Base-by-base conservation (phyloP, 2,113 vertebrate species). In the Chlorocebus sabaeus region DNA sequence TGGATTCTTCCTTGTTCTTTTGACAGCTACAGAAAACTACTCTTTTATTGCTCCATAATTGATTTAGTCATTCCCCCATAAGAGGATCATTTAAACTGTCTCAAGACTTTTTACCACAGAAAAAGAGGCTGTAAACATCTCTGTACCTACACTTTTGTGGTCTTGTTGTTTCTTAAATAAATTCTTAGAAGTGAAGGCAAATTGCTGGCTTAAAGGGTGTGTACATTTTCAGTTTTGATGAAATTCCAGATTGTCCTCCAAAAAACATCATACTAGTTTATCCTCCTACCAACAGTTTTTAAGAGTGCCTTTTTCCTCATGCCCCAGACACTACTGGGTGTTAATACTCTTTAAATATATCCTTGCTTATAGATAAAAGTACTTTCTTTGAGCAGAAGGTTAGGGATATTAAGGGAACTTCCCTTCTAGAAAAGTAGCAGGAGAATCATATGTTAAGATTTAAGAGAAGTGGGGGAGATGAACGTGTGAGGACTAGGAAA, bases 171-270 rank as follows among this genome's bases (percentile, higher is more conserved):
- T 94, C 73, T 91, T 93, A 72, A 88, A 79, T 18, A 70, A 87
- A 75, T 93, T 96, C 92, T 97, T 78, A 88, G 81, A 94, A 85
- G 57, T 64, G 57, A 67, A 94, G 72, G 76, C 85, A 94, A 72
- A 93, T 72, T 35, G 12, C 78, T 59, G 50, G 70, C 92, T 91
- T 64, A 93, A 52, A 96, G 95, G 95, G 96, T 17, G 78, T 96
- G 97, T 82, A 32, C 86, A n/a, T 93, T 98, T 96, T 96, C 97
- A 61, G 96, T 91, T 95, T 96, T 96, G 73, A 89, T 67, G 73
- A 27, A 20, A 67, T 95, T 97, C 95, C 64, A 95, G 76, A 67
- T 50, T 38, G 45, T 48, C 61, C 61, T 93, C 30, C 27, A 43
- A 45, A 87, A 93, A 40, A 9, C 38, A 9, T 27, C 78, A 68